Percentiles rank a stretch among this genome's conserved stretches.
These are phyloP conservation scores for Alexandromys fortis DNA, from an alignment of 2,113 vertebrate species.

Conservation along the genomic window DNA sequence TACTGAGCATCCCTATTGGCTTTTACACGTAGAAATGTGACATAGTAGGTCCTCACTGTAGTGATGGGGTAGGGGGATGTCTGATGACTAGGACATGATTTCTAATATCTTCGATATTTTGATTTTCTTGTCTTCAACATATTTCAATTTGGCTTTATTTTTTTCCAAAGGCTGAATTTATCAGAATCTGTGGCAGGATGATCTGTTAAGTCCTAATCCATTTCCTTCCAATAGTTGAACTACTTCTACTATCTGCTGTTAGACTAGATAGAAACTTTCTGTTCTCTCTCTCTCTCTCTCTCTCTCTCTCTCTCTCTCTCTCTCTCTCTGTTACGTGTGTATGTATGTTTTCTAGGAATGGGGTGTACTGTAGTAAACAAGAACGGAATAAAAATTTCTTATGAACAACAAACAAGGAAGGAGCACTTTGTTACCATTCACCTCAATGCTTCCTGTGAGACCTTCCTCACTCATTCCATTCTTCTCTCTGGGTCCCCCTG, in stretches of 20 bases:
- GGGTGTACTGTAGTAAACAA: not conserved
- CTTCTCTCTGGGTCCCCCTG: conserved; percentile 37
- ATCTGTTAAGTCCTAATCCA: conserved; percentile 5
- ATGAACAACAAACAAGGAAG: not conserved
- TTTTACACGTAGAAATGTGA: not conserved
- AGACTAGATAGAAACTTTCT: not conserved
- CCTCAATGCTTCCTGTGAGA: not conserved
- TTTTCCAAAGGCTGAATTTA: not conserved
- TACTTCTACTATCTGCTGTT: not conserved
- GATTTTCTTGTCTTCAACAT: conserved; percentile 14
- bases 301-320: not conserved
- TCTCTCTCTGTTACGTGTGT: not conserved
- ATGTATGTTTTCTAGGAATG: not conserved
- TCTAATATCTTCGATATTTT: not conserved
- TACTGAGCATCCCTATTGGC: not conserved
- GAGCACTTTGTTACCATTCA: not conserved
- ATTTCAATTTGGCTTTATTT: not conserved
- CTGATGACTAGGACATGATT: not conserved
- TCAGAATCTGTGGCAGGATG: not conserved
- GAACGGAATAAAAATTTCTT: not conserved
- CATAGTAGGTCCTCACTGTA: not conserved
- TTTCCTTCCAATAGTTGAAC: not conserved
- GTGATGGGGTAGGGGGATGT: not conserved
- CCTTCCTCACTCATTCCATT: not conserved
- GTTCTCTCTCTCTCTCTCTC: not conserved